These are phyloP conservation scores for Channa maculata DNA, from an alignment of 2,113 vertebrate species.

Conservation along the genomic window DNA sequence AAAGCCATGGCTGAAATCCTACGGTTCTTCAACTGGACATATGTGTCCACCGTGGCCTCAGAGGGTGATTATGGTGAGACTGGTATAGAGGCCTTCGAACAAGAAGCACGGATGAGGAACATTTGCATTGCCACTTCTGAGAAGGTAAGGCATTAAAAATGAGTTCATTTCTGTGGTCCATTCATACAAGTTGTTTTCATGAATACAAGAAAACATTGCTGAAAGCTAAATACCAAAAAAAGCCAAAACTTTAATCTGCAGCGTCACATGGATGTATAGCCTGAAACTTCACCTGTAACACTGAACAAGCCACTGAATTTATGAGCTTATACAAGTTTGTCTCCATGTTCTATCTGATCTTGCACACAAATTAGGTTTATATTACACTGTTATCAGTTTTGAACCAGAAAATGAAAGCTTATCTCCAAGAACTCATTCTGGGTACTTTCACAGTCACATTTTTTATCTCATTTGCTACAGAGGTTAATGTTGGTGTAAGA, in stretches of 20 bases:
- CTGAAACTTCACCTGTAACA: constrained; percentile 29
- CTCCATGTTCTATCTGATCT: constrained; percentile 56
- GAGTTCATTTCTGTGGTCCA: neutral
- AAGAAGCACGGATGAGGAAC: constrained; percentile 94
- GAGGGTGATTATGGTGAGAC: constrained; percentile 98
- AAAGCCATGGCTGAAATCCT: constrained; percentile 99
- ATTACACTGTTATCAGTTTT: constrained; percentile 61
- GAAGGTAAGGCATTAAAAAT: constrained; percentile 77
- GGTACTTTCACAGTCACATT: constrained; percentile 47
- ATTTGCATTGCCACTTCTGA: constrained; percentile 98
- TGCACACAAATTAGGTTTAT: constrained; percentile 56
- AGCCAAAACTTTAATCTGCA: constrained; percentile 34
- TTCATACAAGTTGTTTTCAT: too few relatives aligned
- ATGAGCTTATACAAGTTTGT: constrained; percentile 51
- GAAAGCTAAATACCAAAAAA: constrained; percentile 21
- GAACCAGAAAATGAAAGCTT: constrained; percentile 58
- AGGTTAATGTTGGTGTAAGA: constrained; percentile 10
- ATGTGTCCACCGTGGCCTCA: constrained; percentile 96
- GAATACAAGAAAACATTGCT: constrained; percentile 10
- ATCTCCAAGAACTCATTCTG: constrained; percentile 58
- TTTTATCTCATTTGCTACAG: constrained; percentile 55
- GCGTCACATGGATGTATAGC: constrained; percentile 50
- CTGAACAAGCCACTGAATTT: constrained; percentile 30
- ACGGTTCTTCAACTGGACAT: constrained; percentile 97
- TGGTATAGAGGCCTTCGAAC: constrained; percentile 97